Conservation (phyloP, 2,888 invertebrate genomes). For the Gymnoscelis rufifasciata region DNA sequence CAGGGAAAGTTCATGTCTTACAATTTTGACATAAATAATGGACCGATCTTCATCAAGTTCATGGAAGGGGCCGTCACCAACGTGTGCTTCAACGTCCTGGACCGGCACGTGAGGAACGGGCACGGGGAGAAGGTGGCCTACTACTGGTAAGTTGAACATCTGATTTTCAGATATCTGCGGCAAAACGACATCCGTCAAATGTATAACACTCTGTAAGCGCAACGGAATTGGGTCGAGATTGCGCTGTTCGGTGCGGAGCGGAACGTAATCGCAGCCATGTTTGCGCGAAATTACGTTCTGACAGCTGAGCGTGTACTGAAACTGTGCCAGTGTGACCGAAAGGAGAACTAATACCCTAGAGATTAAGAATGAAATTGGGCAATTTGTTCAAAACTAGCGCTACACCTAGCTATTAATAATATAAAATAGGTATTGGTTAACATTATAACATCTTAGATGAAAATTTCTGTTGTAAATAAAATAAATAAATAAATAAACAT, state of each 20-base stretch:
- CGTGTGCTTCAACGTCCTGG: constrained; percentile 96
- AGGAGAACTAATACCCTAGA: not conserved
- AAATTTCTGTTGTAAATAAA: too few species aligned
- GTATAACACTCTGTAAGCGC: not conserved
- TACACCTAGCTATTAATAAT: not conserved
- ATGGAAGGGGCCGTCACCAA: constrained; percentile 97
- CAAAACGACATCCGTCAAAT: not conserved
- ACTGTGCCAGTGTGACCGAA: not conserved
- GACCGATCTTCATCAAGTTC: constrained; percentile 95
- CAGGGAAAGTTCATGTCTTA: constrained; percentile 89
- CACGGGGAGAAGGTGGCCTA: constrained; percentile 94
- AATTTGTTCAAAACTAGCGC: not conserved
- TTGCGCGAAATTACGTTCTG: not conserved
- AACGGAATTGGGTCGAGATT: not conserved
- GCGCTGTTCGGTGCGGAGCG: too few species aligned
- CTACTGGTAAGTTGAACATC: constrained; percentile 88
- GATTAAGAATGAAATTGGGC: not conserved
- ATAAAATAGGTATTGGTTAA: too few species aligned
- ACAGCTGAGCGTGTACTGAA: not conserved
- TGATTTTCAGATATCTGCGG: constrained; percentile 29
- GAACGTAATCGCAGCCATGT: not conserved
- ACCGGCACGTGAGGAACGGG: constrained; percentile 93
- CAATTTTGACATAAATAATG: constrained; percentile 94
- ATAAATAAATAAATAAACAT: too few species aligned
- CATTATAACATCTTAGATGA: too few species aligned